Evolutionary conservation across 2,888 invertebrate species (phyloP).

Genomic region (Sabatieria punctata): DNA sequence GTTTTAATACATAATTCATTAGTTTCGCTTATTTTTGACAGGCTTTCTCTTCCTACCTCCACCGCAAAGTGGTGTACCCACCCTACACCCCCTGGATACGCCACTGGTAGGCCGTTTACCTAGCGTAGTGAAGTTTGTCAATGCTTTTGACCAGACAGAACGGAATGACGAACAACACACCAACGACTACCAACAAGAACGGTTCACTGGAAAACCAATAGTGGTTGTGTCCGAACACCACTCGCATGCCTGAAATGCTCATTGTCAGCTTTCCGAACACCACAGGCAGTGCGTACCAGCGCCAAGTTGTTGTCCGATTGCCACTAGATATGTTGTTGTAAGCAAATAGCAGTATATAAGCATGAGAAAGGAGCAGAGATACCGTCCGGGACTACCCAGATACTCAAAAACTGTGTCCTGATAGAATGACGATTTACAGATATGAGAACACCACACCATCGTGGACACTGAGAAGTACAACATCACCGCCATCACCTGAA

Average conservation of each 20-base stretch:
- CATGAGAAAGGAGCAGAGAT: background rate
- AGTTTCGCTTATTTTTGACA: no score
- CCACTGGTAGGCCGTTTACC: background rate
- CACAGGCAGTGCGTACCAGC: background rate
- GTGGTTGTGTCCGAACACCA: no score
- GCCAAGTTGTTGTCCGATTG: background rate
- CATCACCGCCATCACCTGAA: background rate
- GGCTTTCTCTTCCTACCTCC: no score
- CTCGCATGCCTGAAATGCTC: no score
- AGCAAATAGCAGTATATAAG: background rate
- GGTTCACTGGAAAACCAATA: no score
- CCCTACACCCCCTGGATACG: no score
- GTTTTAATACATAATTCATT: no score
- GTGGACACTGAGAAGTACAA: background rate
- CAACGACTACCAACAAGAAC: background rate
- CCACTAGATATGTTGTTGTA: background rate
- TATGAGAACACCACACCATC: background rate
- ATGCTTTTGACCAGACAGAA: conserved; percentile 1
- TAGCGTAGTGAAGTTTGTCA: background rate
- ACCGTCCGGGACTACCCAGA: background rate
- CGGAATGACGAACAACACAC: background rate
- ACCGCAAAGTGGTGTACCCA: no score
- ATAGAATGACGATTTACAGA: background rate
- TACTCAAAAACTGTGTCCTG: background rate
- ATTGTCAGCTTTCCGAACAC: no score